These are phyloP conservation scores for Eurois occulta DNA, from an alignment of 2,888 invertebrate genomes.

Conservation along the genomic window DNA sequence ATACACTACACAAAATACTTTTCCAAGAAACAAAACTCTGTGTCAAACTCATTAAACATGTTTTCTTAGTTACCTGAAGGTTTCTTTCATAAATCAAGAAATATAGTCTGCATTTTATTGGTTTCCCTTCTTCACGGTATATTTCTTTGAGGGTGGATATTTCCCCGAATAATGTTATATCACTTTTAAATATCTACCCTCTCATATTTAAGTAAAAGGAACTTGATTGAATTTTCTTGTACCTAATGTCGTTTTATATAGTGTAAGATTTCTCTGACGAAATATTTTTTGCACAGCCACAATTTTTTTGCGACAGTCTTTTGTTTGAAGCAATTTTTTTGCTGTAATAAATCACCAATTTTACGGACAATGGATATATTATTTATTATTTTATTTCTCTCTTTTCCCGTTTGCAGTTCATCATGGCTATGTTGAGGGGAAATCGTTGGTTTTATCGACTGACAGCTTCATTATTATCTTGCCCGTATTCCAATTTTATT, in stretches of 20 bases:
- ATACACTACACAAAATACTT: neutral
- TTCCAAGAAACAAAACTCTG: neutral
- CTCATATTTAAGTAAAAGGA: slow-evolving; percentile 16
- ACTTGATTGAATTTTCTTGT: slow-evolving; percentile 36
- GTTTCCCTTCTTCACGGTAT: slow-evolving; percentile 4
- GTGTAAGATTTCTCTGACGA: neutral
- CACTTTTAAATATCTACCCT: neutral
- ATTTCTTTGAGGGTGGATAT: neutral
- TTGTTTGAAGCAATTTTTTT: slow-evolving; percentile 39
- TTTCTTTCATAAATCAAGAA: slow-evolving; percentile 8
- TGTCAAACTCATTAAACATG: neutral
- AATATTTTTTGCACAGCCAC: slow-evolving; percentile 1
- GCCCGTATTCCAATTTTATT: neutral
- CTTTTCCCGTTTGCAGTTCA: slow-evolving; percentile 7
- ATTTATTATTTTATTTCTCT: slow-evolving; percentile 20
- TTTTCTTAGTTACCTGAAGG: neutral
- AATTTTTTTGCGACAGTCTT: slow-evolving; percentile 4
- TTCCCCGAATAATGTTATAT: slow-evolving; percentile 13
- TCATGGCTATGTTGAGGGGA: neutral
- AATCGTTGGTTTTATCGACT: neutral
- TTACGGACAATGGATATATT: slow-evolving; percentile 9
- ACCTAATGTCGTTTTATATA: slow-evolving; percentile 6
- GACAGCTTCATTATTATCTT: neutral
- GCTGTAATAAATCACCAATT: slow-evolving; percentile 31
- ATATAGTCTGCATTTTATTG: slow-evolving; percentile 35